Evolutionary conservation across 1,140 invertebrate genomes (phyloP).

Genomic region (Delia radicum): DNA sequence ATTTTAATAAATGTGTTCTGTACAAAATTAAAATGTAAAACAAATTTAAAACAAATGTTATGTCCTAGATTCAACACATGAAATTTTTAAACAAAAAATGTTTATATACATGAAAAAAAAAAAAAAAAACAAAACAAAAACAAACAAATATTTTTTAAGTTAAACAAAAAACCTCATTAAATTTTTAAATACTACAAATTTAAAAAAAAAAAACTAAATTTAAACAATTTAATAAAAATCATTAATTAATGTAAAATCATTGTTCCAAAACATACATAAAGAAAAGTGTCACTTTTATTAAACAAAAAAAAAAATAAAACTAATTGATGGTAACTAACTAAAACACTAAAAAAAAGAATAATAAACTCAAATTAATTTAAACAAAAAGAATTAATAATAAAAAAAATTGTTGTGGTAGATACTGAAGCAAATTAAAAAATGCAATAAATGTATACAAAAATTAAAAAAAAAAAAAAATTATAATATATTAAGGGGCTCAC

Average conservation of each 20-base stretch:
- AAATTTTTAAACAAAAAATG: not conserved
- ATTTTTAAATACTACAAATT: not conserved
- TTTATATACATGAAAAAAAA: not conserved
- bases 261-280: conserved; percentile 19
- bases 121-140: too few species aligned
- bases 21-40: conserved; percentile 6
- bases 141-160: not conserved
- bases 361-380: conserved; percentile 26
- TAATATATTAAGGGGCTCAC: too few species aligned
- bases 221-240: conserved; percentile 7
- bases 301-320: conserved; percentile 25
- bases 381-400: conserved; percentile 18
- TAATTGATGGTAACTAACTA: conserved; percentile 25
- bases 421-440: conserved; percentile 34
- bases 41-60: not conserved
- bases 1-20: conserved; percentile 25
- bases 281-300: conserved; percentile 24
- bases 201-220: conserved; percentile 2
- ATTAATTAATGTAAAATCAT: conserved; percentile 24
- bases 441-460: conserved; percentile 43
- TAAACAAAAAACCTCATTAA: conserved; percentile 9
- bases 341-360: conserved; percentile 31
- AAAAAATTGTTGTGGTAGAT: conserved; percentile 52
- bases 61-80: not conserved
- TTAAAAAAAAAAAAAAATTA: too few species aligned